Conservation (phyloP, 2,888 invertebrate species). For the Brassicogethes aeneus region DNA sequence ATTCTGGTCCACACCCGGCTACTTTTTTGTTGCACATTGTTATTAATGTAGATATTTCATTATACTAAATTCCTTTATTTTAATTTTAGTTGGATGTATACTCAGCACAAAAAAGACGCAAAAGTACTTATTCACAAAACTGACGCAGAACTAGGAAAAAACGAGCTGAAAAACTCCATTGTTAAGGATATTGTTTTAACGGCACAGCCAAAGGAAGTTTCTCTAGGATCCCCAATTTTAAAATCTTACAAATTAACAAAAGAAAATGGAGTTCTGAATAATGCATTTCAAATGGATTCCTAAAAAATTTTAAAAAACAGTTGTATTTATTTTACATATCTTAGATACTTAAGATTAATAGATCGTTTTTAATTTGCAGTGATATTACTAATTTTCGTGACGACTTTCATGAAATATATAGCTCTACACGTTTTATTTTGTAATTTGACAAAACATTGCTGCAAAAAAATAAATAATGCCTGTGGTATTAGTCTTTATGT, state of each 20-base stretch:
- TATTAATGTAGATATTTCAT: too few relatives aligned
- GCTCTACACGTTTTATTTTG: too few relatives aligned
- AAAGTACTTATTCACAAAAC: slow-evolving; percentile 22
- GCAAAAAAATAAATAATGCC: too few relatives aligned
- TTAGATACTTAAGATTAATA: not conserved
- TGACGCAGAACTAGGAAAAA: slow-evolving; percentile 29
- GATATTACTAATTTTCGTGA: too few relatives aligned
- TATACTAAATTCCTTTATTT: too few relatives aligned
- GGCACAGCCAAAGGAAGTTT: slow-evolving; percentile 23
- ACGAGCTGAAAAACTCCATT: slow-evolving; percentile 42
- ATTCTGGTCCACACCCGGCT: too few relatives aligned
- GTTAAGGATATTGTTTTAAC: slow-evolving; percentile 33
- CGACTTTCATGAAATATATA: too few relatives aligned
- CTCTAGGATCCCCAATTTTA: slow-evolving; percentile 24
- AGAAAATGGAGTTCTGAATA: slow-evolving; percentile 31
- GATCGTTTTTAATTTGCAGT: not conserved
- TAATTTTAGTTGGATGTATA: slow-evolving; percentile 57
- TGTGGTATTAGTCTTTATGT: too few relatives aligned
- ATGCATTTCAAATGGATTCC: slow-evolving; percentile 37
- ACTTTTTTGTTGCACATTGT: too few relatives aligned
- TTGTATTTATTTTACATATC: not conserved
- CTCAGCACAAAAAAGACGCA: slow-evolving; percentile 53
- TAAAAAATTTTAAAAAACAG: not conserved
- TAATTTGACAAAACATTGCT: too few relatives aligned
- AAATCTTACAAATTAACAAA: slow-evolving; percentile 20